Evolutionary conservation across 2,888 invertebrate species (phyloP).

Genomic region (Gari tellinella): DNA sequence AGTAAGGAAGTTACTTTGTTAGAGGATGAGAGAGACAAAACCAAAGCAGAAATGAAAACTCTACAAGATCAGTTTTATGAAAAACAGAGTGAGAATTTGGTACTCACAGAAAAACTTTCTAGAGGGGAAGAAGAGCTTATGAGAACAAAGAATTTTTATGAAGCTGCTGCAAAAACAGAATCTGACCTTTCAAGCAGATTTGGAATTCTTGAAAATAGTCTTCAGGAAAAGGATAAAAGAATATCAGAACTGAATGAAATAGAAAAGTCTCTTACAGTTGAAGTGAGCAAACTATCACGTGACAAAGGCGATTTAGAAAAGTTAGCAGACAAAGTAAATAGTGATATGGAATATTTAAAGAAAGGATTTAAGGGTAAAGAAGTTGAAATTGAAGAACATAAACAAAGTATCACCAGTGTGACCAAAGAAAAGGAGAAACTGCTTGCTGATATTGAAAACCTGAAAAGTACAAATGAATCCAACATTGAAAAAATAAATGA

Average conservation of each 20-base stretch:
- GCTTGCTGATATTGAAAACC: slow-evolving; percentile 28
- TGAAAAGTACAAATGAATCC: slow-evolving; percentile 19
- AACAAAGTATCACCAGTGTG: slow-evolving; percentile 20
- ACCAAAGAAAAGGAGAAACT: slow-evolving; percentile 39
- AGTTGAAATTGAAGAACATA: slow-evolving; percentile 38
- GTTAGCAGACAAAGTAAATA: slow-evolving; percentile 31
- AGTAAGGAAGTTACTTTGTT: slow-evolving; percentile 27
- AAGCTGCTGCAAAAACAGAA: slow-evolving; percentile 48
- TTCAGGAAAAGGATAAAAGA: slow-evolving; percentile 46
- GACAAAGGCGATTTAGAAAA: slow-evolving; percentile 43
- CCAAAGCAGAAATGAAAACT: slow-evolving; percentile 33
- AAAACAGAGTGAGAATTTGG: slow-evolving; percentile 52
- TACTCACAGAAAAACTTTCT: slow-evolving; percentile 48
- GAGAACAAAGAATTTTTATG: slow-evolving; percentile 57
- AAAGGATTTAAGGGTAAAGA: slow-evolving; percentile 47
- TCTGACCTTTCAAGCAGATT: slow-evolving; percentile 56
- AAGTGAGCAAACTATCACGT: slow-evolving; percentile 43
- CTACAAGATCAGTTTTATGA: slow-evolving; percentile 54
- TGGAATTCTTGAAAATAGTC: slow-evolving; percentile 42
- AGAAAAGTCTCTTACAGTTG: slow-evolving; percentile 50
- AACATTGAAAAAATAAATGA: slow-evolving; percentile 16
- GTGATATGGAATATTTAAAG: slow-evolving; percentile 42
- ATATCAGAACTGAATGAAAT: slow-evolving; percentile 45
- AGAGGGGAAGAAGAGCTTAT: slow-evolving; percentile 41
- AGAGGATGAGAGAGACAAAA: slow-evolving; percentile 25